Conservation (phyloP, 2,797 vertebrate species). For the Megaceryle alcyon region DNA sequence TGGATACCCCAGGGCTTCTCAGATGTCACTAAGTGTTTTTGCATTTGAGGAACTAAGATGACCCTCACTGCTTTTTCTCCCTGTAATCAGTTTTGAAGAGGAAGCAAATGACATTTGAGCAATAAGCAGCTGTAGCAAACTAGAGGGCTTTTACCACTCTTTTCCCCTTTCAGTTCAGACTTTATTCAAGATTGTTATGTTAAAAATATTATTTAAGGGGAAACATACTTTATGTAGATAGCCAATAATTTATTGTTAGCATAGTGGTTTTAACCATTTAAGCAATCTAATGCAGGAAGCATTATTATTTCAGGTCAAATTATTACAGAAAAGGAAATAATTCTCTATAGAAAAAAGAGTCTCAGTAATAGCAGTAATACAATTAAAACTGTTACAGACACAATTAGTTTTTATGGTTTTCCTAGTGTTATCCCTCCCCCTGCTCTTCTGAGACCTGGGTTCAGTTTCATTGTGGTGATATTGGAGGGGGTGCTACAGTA, state of each 20-base stretch:
- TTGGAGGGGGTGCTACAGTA: rapidly evolving
- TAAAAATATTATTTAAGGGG: not conserved
- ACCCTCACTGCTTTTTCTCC: not conserved
- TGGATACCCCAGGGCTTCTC: not conserved
- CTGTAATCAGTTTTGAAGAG: not conserved
- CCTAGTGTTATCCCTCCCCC: not conserved
- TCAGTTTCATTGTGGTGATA: not conserved
- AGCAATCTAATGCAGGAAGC: not conserved
- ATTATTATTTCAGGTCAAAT: not conserved
- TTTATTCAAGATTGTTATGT: not conserved
- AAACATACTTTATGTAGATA: not conserved
- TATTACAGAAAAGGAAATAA: not conserved
- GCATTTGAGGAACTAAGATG: not conserved
- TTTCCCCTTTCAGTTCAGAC: not conserved
- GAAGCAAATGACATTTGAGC: not conserved
- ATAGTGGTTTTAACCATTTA: not conserved
- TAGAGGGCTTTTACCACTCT: not conserved
- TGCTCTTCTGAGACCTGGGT: not conserved
- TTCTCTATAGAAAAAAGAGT: not conserved
- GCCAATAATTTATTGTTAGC: not conserved
- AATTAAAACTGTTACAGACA: not conserved
- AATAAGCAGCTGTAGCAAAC: not conserved
- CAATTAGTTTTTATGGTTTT: not conserved
- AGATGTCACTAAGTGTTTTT: not conserved
- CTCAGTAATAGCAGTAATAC: not conserved